Conservation (phyloP, 2,888 invertebrate species). For the Acanthosepion esculentum region DNA sequence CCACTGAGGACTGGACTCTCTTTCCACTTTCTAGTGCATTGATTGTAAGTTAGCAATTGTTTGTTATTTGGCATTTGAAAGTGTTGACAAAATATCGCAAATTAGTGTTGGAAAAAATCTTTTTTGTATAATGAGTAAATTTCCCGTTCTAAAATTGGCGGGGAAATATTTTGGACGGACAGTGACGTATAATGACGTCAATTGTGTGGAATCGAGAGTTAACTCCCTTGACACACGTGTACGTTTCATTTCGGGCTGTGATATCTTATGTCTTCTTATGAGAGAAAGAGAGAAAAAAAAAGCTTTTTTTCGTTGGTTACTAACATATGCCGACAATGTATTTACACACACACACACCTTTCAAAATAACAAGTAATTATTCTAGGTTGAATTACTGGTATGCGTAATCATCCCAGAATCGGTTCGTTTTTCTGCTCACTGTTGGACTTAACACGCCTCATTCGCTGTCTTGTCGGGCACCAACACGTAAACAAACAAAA, state of each 20-base stretch:
- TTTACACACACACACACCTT: neutral
- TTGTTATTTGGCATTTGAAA: too few species aligned
- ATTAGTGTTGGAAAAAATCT: too few species aligned
- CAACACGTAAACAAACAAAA: neutral
- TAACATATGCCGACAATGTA: neutral
- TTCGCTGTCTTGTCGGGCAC: conserved; percentile 1
- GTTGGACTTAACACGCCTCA: neutral
- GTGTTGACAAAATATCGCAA: too few species aligned
- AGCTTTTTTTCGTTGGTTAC: neutral
- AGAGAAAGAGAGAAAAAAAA: neutral
- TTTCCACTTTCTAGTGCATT: too few species aligned
- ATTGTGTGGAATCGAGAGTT: neutral
- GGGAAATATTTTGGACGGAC: neutral
- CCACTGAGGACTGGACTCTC: too few species aligned
- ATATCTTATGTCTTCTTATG: neutral
- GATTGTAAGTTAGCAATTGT: too few species aligned
- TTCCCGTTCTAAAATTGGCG: neutral
- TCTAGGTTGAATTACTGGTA: neutral
- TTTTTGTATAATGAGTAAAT: too few species aligned
- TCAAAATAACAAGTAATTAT: neutral
- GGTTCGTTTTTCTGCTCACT: neutral
- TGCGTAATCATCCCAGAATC: neutral
- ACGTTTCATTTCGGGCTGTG: neutral
- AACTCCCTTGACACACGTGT: conserved; percentile 11
- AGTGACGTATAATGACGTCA: neutral